A percentile compares a stretch with the other conserved stretches of the same genome.
Conservation (phyloP, 2,113 vertebrate species). For the Ahaetulla prasina region DNA sequence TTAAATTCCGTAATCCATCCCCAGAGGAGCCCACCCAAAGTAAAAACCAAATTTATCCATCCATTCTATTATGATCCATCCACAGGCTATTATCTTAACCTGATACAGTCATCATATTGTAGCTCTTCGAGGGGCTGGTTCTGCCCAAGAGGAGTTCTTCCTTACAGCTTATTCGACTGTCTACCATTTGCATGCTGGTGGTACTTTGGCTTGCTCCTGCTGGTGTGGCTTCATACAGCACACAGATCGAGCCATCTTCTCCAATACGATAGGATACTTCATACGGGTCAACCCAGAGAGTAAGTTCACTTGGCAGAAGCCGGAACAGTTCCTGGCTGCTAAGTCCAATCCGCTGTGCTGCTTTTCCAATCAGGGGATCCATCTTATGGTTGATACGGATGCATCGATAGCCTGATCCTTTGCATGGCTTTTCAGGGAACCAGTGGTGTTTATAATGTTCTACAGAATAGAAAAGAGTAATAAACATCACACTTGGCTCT, state of each 20-base stretch:
- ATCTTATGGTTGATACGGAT: slow-evolving; percentile 99
- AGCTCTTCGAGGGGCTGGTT: slow-evolving; percentile 95
- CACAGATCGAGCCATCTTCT: slow-evolving; percentile 98
- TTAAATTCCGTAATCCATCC: slow-evolving; percentile 85
- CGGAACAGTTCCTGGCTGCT: slow-evolving; percentile 96
- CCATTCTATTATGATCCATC: slow-evolving; percentile 91
- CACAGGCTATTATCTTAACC: slow-evolving; percentile 83
- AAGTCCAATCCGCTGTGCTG: slow-evolving; percentile 94
- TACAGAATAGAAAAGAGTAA: slow-evolving; percentile 58
- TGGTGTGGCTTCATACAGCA: slow-evolving; percentile 94
- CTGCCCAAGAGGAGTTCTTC: slow-evolving; percentile 96
- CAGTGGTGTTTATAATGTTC: slow-evolving; percentile 99
- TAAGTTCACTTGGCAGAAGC: slow-evolving; percentile 98
- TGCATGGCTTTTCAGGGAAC: slow-evolving; percentile 98
- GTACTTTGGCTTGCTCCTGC: slow-evolving; percentile 70
- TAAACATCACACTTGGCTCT: slow-evolving; percentile 45
- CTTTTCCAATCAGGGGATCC: slow-evolving; percentile 97
- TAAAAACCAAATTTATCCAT: slow-evolving; percentile 92
- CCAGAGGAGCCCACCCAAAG: slow-evolving; percentile 85
- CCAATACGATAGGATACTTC: slow-evolving; percentile 99
- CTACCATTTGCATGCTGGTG: slow-evolving; percentile 84
- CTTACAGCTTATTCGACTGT: slow-evolving; percentile 98
- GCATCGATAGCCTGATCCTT: slow-evolving; percentile 97
- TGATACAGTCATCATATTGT: slow-evolving; percentile 99
- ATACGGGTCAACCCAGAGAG: slow-evolving; percentile 97